Conservation (phyloP, 1,140 invertebrate species). For the Acromyrmex heyeri region DNA sequence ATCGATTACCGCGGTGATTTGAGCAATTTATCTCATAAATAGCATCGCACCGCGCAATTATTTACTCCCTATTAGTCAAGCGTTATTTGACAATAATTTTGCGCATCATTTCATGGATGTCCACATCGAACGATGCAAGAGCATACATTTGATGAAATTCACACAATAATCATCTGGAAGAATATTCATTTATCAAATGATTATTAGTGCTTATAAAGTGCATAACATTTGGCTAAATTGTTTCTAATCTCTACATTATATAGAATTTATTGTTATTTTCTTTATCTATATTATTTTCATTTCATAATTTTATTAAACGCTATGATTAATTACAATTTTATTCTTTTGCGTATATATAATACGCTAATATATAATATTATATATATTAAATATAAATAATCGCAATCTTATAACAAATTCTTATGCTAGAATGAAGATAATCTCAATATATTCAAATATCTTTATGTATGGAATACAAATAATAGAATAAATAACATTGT, state of each 20-base stretch:
- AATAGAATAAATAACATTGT: not conserved
- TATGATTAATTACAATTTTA: not conserved
- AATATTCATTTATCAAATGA: conserved; percentile 39
- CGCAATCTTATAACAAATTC: not conserved
- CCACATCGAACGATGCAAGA: conserved; percentile 34
- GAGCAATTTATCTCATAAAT: conserved; percentile 60
- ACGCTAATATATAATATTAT: not conserved
- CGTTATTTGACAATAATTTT: conserved; percentile 62
- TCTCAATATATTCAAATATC: not conserved
- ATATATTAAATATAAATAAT: not conserved
- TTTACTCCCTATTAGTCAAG: conserved; percentile 54
- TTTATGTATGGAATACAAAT: not conserved
- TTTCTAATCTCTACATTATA: not conserved
- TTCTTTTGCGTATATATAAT: not conserved
- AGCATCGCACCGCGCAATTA: conserved; percentile 44
- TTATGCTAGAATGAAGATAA: too few species aligned
- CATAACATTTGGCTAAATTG: conserved; percentile 13
- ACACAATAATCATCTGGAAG: conserved; percentile 37
- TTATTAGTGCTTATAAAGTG: conserved; percentile 5
- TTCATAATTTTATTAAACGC: not conserved
- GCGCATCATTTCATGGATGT: conserved; percentile 40
- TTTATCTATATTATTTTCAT: not conserved
- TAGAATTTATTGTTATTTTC: not conserved
- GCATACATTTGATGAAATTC: conserved; percentile 54
- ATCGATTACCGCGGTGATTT: conserved; percentile 51